Evolutionary conservation across 2,888 invertebrate genomes (phyloP).

Genomic region (Antheraea assamensis): DNA sequence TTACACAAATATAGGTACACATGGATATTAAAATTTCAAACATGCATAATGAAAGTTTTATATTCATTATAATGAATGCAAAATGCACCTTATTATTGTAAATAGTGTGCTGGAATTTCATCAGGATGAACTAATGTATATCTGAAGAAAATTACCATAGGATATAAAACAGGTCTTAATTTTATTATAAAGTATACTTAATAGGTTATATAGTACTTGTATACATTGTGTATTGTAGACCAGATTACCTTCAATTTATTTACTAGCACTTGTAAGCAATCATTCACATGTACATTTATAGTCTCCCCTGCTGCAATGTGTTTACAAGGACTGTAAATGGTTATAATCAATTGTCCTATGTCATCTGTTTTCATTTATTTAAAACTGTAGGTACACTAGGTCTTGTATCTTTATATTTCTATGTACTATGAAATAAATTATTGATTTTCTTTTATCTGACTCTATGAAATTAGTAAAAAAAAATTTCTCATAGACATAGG

Average conservation of each 20-base stretch:
- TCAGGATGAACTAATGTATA: slow-evolving; percentile 9
- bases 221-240: slow-evolving; percentile 27
- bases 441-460: not conserved
- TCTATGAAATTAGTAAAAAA: not conserved
- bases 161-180: not conserved
- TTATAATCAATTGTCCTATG: slow-evolving; percentile 23
- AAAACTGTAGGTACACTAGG: not conserved
- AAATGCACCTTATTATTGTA: not conserved
- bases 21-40: not conserved
- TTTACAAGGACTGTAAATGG: slow-evolving; percentile 27
- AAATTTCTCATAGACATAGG: not conserved
- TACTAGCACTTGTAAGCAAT: slow-evolving; percentile 75
- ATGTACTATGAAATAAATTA: too few species aligned
- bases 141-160: not conserved
- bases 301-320: slow-evolving; percentile 47
- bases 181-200: not conserved
- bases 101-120: not conserved
- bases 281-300: slow-evolving; percentile 74
- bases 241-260: slow-evolving; percentile 48
- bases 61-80: not conserved
- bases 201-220: slow-evolving; percentile 13
- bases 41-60: not conserved
- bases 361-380: slow-evolving; percentile 17
- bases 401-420: not conserved
- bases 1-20: not conserved